These are phyloP conservation scores for Phrynosoma blainvillii DNA, from an alignment of 2,113 vertebrate species.

Conservation along the genomic window DNA sequence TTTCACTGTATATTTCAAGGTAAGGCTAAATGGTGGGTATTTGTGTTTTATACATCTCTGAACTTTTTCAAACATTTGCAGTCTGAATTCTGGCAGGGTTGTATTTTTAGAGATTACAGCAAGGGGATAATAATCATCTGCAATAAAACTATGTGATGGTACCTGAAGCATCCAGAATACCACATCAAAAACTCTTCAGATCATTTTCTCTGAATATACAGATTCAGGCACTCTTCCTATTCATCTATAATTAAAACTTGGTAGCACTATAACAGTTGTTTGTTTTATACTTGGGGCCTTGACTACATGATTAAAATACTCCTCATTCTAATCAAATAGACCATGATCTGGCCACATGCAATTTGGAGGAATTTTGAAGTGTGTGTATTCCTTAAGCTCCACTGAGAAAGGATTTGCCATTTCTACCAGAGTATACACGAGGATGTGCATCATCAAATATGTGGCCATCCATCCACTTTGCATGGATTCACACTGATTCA, in stretches of 20 bases:
- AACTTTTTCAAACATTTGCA: not conserved
- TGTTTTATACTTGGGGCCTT: not conserved
- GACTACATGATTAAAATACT: too few relatives aligned
- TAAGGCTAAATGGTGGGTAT: not conserved
- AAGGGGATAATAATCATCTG: not conserved
- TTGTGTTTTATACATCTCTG: not conserved
- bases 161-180: not conserved
- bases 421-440: too few relatives aligned
- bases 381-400: too few relatives aligned
- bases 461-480: too few relatives aligned
- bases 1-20: not conserved
- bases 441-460: too few relatives aligned
- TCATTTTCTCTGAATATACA: not conserved
- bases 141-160: not conserved
- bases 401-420: too few relatives aligned
- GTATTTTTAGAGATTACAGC: not conserved
- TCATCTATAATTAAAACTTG: not conserved
- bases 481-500: too few relatives aligned
- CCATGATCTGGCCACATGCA: too few relatives aligned
- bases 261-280: not conserved
- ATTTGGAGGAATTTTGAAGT: too few relatives aligned
- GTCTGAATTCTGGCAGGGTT: not conserved
- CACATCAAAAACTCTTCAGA: not conserved
- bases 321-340: too few relatives aligned
- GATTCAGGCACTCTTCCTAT: not conserved